Percentiles rank a stretch among this genome's conserved stretches.
Evolutionary conservation across 2,113 vertebrate genomes (phyloP).

Genomic region (Corvus hawaiiensis): DNA sequence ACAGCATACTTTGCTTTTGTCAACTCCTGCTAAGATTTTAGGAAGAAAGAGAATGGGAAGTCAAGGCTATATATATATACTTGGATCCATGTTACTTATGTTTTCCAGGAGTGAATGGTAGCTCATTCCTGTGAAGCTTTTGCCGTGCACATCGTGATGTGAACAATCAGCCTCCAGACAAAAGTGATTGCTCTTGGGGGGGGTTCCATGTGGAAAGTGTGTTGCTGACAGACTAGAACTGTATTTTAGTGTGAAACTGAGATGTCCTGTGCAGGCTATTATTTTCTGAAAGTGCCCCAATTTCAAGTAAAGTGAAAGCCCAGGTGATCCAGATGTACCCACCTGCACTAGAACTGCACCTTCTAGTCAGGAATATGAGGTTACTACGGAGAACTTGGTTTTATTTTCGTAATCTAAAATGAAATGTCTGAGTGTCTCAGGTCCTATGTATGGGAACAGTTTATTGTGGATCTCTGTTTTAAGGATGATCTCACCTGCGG

Average conservation of each 20-base stretch:
- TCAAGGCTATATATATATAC: background rate
- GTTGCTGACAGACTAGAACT: background rate
- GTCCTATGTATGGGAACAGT: background rate
- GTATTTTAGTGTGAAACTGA: background rate
- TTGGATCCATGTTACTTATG: background rate
- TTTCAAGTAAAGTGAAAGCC: background rate
- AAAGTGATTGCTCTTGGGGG: background rate
- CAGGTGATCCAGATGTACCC: background rate
- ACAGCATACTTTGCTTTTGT: background rate
- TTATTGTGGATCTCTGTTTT: background rate
- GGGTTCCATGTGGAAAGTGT: background rate
- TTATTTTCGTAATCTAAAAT: background rate
- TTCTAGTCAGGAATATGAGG: background rate
- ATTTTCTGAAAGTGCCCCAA: background rate
- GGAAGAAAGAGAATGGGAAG: background rate
- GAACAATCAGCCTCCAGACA: background rate
- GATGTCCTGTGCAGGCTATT: background rate
- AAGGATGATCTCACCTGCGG: background rate
- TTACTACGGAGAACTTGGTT: background rate
- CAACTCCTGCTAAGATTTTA: background rate
- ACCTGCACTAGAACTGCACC: background rate
- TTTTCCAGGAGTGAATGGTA: background rate
- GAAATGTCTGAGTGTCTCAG: background rate
- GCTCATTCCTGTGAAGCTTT: background rate
- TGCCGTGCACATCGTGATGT: rapidly evolving